These are phyloP conservation scores for Scaptomyza pallida DNA, from an alignment of 1,140 invertebrate species.

Conservation along the genomic window DNA sequence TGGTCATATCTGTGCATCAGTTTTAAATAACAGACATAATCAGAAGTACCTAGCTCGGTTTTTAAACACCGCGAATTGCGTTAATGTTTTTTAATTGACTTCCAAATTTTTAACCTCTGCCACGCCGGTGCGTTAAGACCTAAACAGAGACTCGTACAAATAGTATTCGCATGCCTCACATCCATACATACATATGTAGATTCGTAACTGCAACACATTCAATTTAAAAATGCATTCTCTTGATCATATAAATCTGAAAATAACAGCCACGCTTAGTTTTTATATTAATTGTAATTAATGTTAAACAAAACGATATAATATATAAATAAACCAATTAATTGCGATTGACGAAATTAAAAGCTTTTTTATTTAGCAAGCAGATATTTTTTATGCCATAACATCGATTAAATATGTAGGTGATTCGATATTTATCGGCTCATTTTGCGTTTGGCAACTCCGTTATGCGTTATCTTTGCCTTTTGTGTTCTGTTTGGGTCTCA, in stretches of 20 bases:
- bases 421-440: conserved; percentile 27
- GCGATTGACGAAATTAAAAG: conserved; percentile 28
- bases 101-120: conserved; percentile 12
- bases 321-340: conserved; percentile 76
- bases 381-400: too few relatives aligned
- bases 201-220: conserved; percentile 64
- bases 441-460: conserved; percentile 22
- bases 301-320: conserved; percentile 77
- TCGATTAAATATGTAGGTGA: conserved; percentile 4
- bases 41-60: conserved; percentile 18
- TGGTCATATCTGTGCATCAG: conserved; percentile 2
- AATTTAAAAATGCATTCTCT: conserved; percentile 73
- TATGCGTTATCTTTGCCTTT: conserved; percentile 28
- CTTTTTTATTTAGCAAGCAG: background rate
- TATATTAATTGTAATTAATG: conserved; percentile 81
- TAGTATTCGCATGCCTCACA: conserved; percentile 63
- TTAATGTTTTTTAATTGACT: conserved; percentile 5
- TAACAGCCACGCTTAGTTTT: conserved; percentile 80
- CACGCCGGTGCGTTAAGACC: conserved; percentile 30
- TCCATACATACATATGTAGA: conserved; percentile 58
- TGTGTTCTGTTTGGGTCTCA: conserved; percentile 40
- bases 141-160: conserved; percentile 47
- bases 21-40: conserved; percentile 15
- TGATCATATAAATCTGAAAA: conserved; percentile 77
- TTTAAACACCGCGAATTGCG: conserved; percentile 13